Evolutionary conservation across 1,140 invertebrate genomes (phyloP), one percentile per base, ranked within the genome.

Genomic region (Pseudomyrmex gracilis): DNA sequence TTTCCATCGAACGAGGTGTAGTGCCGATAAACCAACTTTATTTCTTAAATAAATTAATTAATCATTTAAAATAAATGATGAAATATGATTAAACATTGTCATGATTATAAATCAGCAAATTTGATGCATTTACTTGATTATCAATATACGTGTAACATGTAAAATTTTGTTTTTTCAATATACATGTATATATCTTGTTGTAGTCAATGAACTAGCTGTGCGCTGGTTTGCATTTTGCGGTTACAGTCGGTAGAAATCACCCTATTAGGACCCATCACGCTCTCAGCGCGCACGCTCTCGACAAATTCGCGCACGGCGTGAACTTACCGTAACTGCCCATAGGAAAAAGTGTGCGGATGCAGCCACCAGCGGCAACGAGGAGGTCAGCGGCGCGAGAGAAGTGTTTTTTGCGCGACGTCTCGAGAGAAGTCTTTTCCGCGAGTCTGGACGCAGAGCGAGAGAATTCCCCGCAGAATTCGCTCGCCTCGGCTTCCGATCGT

Each of bases 401-500:
- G 5, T 34, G 7, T n/a, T 68, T 78, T 77, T 78, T 77, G 67
- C 55, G 45, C 47, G 73, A 51, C n/a, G 60, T 2, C 55, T 24
- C 22, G 1, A 34, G 4, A 34, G n/a, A 12, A 61, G 73, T 74
- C 74, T 63, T 85, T 86, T 86, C 77, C 70, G 70, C 76, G n/a
- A 63, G 61, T 68, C 70, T 61, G 47, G 51, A 24, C 15, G 67
- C 53, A 53, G 22, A 15, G 51, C 51, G 22, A 66, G 55, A 76
- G 22, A 34, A 34, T 34, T 34, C 34, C 45, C 45, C 20, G 15
- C 77, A 53, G 57, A 86, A 74, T 74, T 83, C 13, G 34, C 47
- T 22, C n/a, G 60, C 15, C 74, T 9, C 43, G 45, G 82, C 64
- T 86, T 86, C 63, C 78, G 77, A 87, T 76, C 82, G 51, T 53